These are phyloP conservation scores for Eulemur coronatus DNA, from an alignment of 2,797 vertebrate species.

Conservation along the genomic window DNA sequence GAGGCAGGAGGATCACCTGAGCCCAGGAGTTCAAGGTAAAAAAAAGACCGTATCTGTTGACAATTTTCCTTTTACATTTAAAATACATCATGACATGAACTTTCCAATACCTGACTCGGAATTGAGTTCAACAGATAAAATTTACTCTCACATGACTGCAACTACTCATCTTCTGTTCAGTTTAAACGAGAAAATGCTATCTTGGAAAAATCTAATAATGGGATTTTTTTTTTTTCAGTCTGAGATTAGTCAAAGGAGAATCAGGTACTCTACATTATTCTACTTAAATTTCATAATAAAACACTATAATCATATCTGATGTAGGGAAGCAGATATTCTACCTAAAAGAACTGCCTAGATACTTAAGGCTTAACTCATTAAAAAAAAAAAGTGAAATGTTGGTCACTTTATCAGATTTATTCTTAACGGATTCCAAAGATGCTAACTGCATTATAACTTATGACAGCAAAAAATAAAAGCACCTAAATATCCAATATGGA, in stretches of 20 bases:
- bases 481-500: neutral
- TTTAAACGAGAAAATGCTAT: neutral
- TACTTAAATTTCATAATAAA: neutral
- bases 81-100: neutral
- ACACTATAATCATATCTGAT: neutral
- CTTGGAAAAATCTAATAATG: neutral
- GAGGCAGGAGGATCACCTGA: neutral
- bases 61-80: neutral
- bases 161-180: neutral
- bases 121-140: constrained; percentile 28
- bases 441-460: neutral
- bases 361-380: neutral
- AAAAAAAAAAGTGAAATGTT: neutral
- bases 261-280: neutral
- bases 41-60: neutral
- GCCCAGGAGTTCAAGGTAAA: neutral
- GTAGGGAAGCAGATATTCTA: neutral
- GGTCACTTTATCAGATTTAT: neutral
- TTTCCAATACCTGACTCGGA: constrained; percentile 40
- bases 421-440: neutral
- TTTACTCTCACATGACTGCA: constrained; percentile 13
- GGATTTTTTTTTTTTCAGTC: neutral
- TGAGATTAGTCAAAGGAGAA: constrained; percentile 8
- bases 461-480: neutral
- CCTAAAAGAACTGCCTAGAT: neutral